These are phyloP conservation scores for Empidonax traillii DNA, from an alignment of 2,113 vertebrate species.

Conservation along the genomic window DNA sequence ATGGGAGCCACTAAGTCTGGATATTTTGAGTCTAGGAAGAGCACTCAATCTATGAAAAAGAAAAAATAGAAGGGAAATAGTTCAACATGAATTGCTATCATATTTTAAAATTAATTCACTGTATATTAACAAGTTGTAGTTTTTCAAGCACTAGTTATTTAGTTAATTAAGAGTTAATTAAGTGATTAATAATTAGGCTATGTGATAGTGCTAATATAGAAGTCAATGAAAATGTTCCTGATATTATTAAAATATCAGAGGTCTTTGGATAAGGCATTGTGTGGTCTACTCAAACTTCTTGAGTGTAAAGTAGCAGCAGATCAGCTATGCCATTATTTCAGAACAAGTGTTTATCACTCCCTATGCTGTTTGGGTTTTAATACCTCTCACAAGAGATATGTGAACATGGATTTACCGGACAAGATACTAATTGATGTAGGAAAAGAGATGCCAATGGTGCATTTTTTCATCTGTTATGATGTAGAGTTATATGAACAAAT, in stretches of 20 bases:
- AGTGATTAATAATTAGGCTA: background rate
- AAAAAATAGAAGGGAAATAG: background rate
- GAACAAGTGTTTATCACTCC: background rate
- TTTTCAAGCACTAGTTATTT: background rate
- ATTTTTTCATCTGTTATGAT: background rate
- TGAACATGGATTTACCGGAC: background rate
- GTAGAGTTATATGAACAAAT: background rate
- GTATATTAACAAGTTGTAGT: background rate
- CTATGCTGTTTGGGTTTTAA: background rate
- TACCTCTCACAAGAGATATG: background rate
- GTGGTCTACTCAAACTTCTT: background rate
- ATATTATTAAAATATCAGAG: background rate
- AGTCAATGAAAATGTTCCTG: background rate
- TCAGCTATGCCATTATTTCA: background rate
- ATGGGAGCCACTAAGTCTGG: constrained; percentile 27
- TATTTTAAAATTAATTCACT: background rate
- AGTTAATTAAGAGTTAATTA: background rate
- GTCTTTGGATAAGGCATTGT: background rate
- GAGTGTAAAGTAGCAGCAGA: background rate
- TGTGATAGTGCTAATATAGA: background rate
- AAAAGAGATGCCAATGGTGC: background rate
- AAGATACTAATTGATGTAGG: background rate
- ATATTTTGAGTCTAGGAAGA: constrained; percentile 18
- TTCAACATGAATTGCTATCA: background rate
- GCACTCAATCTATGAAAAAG: background rate